Conservation (phyloP, 2,113 vertebrate genomes). For the Odontesthes bonariensis region DNA sequence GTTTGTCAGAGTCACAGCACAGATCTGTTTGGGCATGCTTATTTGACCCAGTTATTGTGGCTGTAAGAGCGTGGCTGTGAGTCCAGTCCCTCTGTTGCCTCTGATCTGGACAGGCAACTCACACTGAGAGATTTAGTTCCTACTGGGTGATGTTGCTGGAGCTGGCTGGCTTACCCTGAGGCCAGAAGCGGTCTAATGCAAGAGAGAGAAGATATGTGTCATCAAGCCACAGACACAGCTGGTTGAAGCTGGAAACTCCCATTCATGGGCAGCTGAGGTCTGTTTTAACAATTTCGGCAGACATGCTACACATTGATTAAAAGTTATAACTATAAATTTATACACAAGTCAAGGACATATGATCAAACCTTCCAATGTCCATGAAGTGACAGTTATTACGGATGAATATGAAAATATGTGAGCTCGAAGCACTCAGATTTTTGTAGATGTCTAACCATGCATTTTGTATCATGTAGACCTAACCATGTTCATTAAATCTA, state of each 20-base stretch:
- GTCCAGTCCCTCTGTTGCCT: conserved; percentile 40
- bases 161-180: conserved; percentile 39
- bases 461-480: too few relatives aligned
- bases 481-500: too few relatives aligned
- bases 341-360: neutral
- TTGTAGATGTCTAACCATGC: too few relatives aligned
- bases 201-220: conserved; percentile 28
- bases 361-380: conserved; percentile 9
- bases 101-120: conserved; percentile 48
- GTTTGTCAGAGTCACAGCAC: conserved; percentile 18
- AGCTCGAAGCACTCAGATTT: too few relatives aligned
- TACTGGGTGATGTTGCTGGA: conserved; percentile 35
- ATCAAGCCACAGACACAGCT: conserved; percentile 48
- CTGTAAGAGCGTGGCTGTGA: conserved; percentile 32
- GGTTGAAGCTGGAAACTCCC: conserved; percentile 18
- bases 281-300: conserved; percentile 11
- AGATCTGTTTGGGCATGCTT: conserved; percentile 34
- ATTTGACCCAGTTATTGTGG: conserved; percentile 53
- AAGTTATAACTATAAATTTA: conserved; percentile 3
- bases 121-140: conserved; percentile 37
- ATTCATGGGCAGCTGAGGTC: conserved; percentile 13
- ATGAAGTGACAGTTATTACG: neutral
- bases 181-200: conserved; percentile 40
- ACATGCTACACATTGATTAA: neutral
- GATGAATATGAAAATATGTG: too few relatives aligned